Evolutionary conservation across 35 echinoderm and acorn worm genomes (phyloP), one percentile per base, ranked within the genome.

Genomic region (Apostichopus japonicus): DNA sequence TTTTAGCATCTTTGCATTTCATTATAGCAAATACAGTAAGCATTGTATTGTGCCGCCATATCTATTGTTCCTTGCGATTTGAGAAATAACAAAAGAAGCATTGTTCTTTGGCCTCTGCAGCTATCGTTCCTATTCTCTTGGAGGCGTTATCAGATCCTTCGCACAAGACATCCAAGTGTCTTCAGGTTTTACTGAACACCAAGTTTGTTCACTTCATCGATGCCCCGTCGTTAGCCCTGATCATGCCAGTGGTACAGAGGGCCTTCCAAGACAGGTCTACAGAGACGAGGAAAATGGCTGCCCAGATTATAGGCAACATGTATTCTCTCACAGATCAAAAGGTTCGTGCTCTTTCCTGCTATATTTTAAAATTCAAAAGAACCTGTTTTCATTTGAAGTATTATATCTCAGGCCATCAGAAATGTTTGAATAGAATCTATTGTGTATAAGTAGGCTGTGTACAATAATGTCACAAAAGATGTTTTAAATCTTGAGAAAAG

Each of bases 171-270:
- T 90, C 93, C 10, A 92, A 70, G 78, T 96, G 97, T 79, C 92
- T 99, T 17, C 93, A 95, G 76, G 86, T 92, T 6, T 79, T 99
- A 14, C 84, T 96, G 11, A 90, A 94, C 11, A 98, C 96, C 72
- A 98, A 96, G 93, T 98, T 98, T 96, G 94, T 98, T 13, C 97
- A 99, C 84, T 99, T 99, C 90, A 99, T 99, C 59, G 97, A 99
- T 92, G 97, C 97, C 17, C 97, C 97, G 19, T 99, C 97, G 0
- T 93, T 99, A 57, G 97, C 97, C 24, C 95, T 99, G 21, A 99
- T 99, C 89, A 99, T 99, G 97, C 97, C 97, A 16, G 97, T 99
- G 63, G 97, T 99, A 3, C 93, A 96, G 80, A 81, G 97, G 72
- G 91, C 97, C 57, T 99, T 99, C 57, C 97, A 93, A 86, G 97